Base-by-base conservation (phyloP, 2,113 vertebrate species). In the Struthidea cinerea region DNA sequence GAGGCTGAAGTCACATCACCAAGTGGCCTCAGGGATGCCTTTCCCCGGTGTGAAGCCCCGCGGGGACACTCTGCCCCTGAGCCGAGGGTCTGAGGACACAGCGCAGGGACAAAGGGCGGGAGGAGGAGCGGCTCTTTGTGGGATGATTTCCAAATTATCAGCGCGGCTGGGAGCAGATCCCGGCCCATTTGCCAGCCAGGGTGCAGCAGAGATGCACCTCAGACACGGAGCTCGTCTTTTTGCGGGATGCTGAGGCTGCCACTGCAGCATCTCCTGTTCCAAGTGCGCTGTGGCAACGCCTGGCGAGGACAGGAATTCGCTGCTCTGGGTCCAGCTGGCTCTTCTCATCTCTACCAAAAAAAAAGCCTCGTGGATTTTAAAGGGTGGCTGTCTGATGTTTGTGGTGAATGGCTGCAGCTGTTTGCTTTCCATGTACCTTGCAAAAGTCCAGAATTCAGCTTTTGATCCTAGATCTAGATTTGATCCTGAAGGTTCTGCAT, bases 41-140 rank as follows among this genome's bases (percentile, higher is more conserved):
- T 83, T 52, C 20, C 20, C 16, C 60, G 14, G 8, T 6, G 33
- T 7, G 10, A 33, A 49, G 41, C 10, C n/a, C 60, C 3, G 1
- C 0, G 3, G 57, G 56, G 20, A 57, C 46, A n/a, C 37, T n/a
- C 42, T 27, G 39, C 14, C 3, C 1, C 52, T 68, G 69, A 17
- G 30, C 41, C 19, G 10, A 42, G 17, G n/a, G 46, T 41, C 10
- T n/a, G 39, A 8, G 0, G 1, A 19, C 15, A 44, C 20, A 57
- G 19, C 20, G 9, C 23, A 20, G 50, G 74, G 26, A 35, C 10
- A 24, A 33, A 30, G 26, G 42, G 32, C 22, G 24, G 24, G 27
- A 69, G 0, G 3, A 1, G 11, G 28, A 26, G 18, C 1, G 0
- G 37, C 53, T 68, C 24, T 26, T 26, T 8, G 1, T 7, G 8